phyloP scores from a whole-genome alignment of 2,113 vertebrate species.

The Calyptomena viridis region DNA sequence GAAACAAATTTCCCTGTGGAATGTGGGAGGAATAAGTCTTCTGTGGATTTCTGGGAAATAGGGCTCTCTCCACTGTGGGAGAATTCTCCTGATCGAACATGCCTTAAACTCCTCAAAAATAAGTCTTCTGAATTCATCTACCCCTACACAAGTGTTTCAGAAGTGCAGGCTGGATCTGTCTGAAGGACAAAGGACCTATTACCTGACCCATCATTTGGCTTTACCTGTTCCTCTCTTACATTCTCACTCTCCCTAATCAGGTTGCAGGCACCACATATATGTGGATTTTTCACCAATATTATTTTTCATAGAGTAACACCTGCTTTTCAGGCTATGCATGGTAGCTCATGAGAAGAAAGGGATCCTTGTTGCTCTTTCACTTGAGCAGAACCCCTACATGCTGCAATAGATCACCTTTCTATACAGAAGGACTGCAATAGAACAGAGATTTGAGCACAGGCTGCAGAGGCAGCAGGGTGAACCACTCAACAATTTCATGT shows the following conservation, averaged over 20 bases:
- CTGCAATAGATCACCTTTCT: not conserved
- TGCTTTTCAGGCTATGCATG: not conserved
- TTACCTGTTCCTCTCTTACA: not conserved
- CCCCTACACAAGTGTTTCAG: not conserved
- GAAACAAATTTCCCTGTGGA: no score
- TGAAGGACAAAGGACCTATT: not conserved
- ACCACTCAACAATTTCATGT: not conserved
- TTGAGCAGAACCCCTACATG: not conserved
- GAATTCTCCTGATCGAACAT: no score
- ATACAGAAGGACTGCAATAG: not conserved
- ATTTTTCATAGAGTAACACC: not conserved
- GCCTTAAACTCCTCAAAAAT: no score
- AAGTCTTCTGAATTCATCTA: no score
- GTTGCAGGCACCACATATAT: rapidly evolving
- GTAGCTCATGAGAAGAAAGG: not conserved
- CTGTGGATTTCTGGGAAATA: no score
- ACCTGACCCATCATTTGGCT: not conserved
- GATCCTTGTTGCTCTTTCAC: not conserved
- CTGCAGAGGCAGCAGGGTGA: not conserved
- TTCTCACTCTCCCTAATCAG: not conserved
- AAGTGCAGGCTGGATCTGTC: not conserved
- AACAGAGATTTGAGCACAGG: not conserved
- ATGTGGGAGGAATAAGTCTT: no score
- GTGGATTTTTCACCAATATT: not conserved
- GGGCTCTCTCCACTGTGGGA: no score